phyloP scores from a whole-genome alignment of 2,888 invertebrate species.

The Malachius bipustulatus region DNA sequence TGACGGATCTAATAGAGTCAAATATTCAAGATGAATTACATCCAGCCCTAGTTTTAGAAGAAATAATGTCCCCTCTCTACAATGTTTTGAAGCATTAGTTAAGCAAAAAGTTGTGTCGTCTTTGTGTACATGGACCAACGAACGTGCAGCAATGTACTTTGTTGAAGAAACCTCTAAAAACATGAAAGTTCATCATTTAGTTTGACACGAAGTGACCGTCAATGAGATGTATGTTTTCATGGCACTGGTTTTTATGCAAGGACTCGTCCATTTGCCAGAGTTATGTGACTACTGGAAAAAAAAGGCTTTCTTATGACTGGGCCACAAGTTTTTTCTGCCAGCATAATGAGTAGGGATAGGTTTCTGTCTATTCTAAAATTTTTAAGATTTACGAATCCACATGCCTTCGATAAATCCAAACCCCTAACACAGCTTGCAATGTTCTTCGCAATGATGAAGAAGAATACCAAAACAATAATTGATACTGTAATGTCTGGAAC shows the following conservation, averaged over 20 bases:
- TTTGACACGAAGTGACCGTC: slow-evolving; percentile 2
- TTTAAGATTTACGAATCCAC: background rate
- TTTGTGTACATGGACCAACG: no score
- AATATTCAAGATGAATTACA: no score
- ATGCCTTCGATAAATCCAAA: slow-evolving; percentile 1
- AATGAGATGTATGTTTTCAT: background rate
- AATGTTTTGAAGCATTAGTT: no score
- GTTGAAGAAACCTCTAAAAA: background rate
- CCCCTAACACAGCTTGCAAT: background rate
- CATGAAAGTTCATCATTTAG: slow-evolving; percentile 1
- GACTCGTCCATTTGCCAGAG: background rate
- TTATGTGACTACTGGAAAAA: background rate
- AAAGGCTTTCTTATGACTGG: background rate
- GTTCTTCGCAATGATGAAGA: slow-evolving; percentile 3
- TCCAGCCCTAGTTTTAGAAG: no score
- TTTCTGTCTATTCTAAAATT: background rate
- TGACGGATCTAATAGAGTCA: no score
- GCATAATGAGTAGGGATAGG: slow-evolving; percentile 1
- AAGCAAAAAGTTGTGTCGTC: no score
- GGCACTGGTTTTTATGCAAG: slow-evolving; percentile 1
- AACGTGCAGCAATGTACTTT: slow-evolving; percentile 2
- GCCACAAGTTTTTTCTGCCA: background rate
- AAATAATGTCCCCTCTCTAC: no score
- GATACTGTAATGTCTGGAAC: no score
- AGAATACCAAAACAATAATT: background rate